These are phyloP conservation scores for Labia minor DNA, from an alignment of 2,888 invertebrate species.

Conservation along the genomic window DNA sequence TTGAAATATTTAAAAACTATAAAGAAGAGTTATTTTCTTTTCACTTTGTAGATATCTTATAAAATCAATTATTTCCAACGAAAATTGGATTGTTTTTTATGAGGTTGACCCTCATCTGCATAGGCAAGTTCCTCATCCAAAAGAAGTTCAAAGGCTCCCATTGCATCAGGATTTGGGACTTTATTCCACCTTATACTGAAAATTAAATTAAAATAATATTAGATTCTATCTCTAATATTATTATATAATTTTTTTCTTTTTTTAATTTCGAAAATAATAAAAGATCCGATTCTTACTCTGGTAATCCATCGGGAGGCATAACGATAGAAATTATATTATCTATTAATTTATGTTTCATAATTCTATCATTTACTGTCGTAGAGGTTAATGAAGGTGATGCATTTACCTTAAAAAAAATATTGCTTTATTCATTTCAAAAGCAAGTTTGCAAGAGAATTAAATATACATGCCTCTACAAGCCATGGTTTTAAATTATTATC, in stretches of 20 bases:
- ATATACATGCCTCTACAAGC: constrained; percentile 57
- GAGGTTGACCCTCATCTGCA: constrained; percentile 43
- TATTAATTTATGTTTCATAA: constrained; percentile 84
- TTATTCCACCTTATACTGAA: constrained; percentile 73
- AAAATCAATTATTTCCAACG: constrained; percentile 32
- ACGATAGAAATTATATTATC: constrained; percentile 87
- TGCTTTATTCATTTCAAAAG: not conserved
- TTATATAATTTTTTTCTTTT: constrained; percentile 17
- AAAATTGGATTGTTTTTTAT: not conserved
- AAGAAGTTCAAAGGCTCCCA: constrained; percentile 73
- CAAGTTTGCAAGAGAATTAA: too few relatives aligned
- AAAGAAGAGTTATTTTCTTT: too few relatives aligned
- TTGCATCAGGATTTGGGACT: constrained; percentile 57
- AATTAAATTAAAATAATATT: constrained; percentile 26
- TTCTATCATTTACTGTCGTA: constrained; percentile 87
- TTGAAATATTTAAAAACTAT: too few relatives aligned
- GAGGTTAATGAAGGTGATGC: constrained; percentile 90
- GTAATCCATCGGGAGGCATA: constrained; percentile 75
- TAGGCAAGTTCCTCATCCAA: constrained; percentile 70
- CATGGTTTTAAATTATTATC: constrained; percentile 89
- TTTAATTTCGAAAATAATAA: too few relatives aligned
- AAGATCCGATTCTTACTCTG: constrained; percentile 50
- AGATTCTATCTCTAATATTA: constrained; percentile 19
- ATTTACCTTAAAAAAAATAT: constrained; percentile 54
- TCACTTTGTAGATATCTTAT: constrained; percentile 18